phyloP scores from a whole-genome alignment of 2,888 invertebrate species.

The Polietes domitor region DNA sequence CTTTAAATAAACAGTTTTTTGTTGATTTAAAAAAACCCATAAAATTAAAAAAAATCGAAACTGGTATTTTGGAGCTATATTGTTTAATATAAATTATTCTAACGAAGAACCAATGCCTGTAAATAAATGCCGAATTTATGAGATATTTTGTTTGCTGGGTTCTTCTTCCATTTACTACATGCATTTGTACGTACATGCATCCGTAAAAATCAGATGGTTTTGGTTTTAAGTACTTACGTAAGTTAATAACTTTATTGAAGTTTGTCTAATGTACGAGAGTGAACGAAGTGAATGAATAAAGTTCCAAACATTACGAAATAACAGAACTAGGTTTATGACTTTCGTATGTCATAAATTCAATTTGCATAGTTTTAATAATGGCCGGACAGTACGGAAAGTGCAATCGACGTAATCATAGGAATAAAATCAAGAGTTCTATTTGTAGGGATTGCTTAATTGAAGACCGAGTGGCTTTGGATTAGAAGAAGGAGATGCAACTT shows the following conservation, averaged over 20 bases:
- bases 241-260: conserved; percentile 21
- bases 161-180: not conserved
- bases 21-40: too few relatives aligned
- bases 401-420: not conserved
- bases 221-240: conserved; percentile 13
- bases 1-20: too few relatives aligned
- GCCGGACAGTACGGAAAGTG: not conserved
- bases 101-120: too few relatives aligned
- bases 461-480: not conserved
- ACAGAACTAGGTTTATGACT: conserved; percentile 6
- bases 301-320: conserved; percentile 7
- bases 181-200: not conserved
- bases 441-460: not conserved
- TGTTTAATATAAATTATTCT: too few relatives aligned
- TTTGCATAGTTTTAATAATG: conserved; percentile 16
- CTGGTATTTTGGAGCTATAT: too few relatives aligned
- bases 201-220: conserved; percentile 16
- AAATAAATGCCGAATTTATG: too few relatives aligned
- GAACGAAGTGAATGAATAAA: not conserved
- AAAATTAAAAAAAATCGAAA: too few relatives aligned
- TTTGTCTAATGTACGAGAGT: conserved; percentile 7
- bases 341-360: conserved; percentile 11
- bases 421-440: not conserved
- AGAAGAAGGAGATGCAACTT: too few relatives aligned
- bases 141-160: conserved; percentile 1